Evolutionary conservation across 2,797 vertebrate genomes (phyloP).

Genomic region (Sparidentex hasta): DNA sequence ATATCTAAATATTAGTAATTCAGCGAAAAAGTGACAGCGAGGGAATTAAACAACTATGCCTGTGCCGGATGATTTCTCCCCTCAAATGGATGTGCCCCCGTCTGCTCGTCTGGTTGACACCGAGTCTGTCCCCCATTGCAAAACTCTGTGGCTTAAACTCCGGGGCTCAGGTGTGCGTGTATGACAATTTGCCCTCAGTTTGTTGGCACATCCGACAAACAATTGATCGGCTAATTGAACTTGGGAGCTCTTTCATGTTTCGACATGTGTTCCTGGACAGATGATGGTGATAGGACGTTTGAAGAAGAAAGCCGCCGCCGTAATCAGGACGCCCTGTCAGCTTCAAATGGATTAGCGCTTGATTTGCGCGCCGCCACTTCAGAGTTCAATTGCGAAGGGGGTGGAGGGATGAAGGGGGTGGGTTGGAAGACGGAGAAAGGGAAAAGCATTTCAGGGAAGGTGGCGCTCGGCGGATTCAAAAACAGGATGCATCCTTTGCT

Average conservation of each 20-base stretch:
- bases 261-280: slow-evolving; percentile 79
- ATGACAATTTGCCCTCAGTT: slow-evolving; percentile 73
- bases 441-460: slow-evolving; percentile 73
- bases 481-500: slow-evolving; percentile 74
- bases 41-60: slow-evolving; percentile 28
- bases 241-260: slow-evolving; percentile 80
- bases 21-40: slow-evolving; percentile 34
- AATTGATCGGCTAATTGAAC: slow-evolving; percentile 82
- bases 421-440: slow-evolving; percentile 68
- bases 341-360: slow-evolving; percentile 84
- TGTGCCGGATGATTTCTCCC: slow-evolving; percentile 11
- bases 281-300: slow-evolving; percentile 76
- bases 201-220: slow-evolving; percentile 74
- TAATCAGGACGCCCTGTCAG: slow-evolving; percentile 81
- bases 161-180: slow-evolving; percentile 63
- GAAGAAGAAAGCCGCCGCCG: slow-evolving; percentile 79
- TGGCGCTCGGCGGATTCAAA: slow-evolving; percentile 65
- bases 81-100: slow-evolving; percentile 26
- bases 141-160: slow-evolving; percentile 52
- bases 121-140: slow-evolving; percentile 26
- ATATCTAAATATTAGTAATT: slow-evolving; percentile 48
- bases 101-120: slow-evolving; percentile 21
- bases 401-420: slow-evolving; percentile 57
- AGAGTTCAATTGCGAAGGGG: slow-evolving; percentile 75
- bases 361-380: slow-evolving; percentile 75